phyloP scores from a whole-genome alignment of 1,140 invertebrate species.

The Drusus annulatus region DNA sequence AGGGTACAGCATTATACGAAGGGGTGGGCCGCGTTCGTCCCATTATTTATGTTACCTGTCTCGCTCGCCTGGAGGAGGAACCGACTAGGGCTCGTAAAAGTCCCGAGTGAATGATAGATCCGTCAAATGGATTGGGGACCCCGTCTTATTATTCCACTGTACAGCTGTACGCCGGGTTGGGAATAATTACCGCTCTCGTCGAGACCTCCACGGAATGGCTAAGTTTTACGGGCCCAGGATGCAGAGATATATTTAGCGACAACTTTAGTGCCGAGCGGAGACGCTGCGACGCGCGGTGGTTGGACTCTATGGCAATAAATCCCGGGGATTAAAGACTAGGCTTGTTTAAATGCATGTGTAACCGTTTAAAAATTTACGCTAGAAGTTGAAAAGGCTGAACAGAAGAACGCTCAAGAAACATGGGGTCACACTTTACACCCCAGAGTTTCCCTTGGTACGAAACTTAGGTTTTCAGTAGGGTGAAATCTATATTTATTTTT shows the following conservation, averaged over 20 bases:
- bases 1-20: no score
- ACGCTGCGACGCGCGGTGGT: background rate
- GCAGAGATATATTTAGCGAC: constrained; percentile 34
- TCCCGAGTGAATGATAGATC: constrained; percentile 49
- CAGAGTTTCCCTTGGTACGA: no score
- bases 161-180: background rate
- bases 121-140: constrained; percentile 31
- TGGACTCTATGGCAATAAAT: background rate
- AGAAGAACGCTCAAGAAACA: no score
- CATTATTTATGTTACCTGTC: constrained; percentile 53
- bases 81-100: constrained; percentile 47
- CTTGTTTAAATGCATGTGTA: background rate
- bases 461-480: no score
- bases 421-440: no score
- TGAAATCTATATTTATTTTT: no score
- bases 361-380: no score
- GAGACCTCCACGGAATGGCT: constrained; percentile 8
- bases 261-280: background rate
- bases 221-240: constrained; percentile 30
- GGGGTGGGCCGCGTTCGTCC: constrained; percentile 20
- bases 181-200: constrained; percentile 23
- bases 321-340: background rate
- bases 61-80: constrained; percentile 22
- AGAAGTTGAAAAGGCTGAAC: no score
- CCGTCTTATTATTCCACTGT: background rate